Evolutionary conservation across 2,888 invertebrate species (phyloP), one percentile per base, ranked within the genome.

Genomic region (Clostera curtula): DNA sequence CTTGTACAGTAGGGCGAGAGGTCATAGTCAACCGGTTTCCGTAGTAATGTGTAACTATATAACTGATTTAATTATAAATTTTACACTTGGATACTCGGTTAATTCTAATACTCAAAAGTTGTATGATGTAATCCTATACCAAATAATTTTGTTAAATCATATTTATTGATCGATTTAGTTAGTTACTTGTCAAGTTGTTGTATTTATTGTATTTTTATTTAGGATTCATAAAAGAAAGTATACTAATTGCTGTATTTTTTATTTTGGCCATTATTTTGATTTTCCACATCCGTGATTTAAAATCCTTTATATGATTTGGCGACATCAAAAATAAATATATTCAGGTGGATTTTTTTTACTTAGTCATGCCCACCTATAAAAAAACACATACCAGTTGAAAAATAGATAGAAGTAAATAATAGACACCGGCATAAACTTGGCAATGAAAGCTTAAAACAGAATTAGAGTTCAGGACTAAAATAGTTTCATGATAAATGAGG

Each of bases 21-120:
- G 42, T 34, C 35, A 32, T 62, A 62, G 54, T 41, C 56, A 56
- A 57, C 54, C 48, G 44, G 54, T 50, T 54, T 46, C 29, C 47
- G 48, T 60, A 54, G 51, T 38, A 34, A 34, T 34, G 38, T 40
- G 28, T 36, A 45, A 40, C 33, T 45, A 42, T 38, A 27, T 36
- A 49, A 34, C 35, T 38, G 17, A 34, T 23, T 31, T 36, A 28
- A 17, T 26, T 36, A 28, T 28, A 25, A 29, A 31, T 32, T 37
- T 25, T 39, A 34, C 34, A 34, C 42, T 46, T 36, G 12, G 22
- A 37, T 41, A 36, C 31, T 41, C 25, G 24, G 30, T 31, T 35
- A 30, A 24, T 28, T 34, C 27, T 5, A 33, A 37, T 45, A 45
- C 29, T 40, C 33, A 41, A 27, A 36, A 40, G 25, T 29, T 23